Base-by-base conservation (phyloP, 2,888 invertebrate species). In the Chromoteleia sp. region DNA sequence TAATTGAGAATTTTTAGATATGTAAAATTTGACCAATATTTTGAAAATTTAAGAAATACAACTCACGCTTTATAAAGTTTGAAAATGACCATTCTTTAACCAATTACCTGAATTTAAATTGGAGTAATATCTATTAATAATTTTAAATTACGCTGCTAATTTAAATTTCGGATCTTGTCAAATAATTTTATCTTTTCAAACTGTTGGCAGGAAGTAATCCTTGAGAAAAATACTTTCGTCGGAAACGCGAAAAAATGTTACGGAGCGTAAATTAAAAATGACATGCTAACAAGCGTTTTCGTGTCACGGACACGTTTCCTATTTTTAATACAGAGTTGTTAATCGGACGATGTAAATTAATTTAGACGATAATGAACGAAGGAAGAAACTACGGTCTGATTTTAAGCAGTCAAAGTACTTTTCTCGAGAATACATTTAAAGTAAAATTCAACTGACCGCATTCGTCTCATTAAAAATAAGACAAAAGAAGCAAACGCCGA, bases 401-500 rank as follows among this genome's bases (percentile, higher is more conserved):
- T 36, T 54, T 75, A n/a, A 48, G 59, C 48, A 50, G 17, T 58
- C 36, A 41, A 73, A 73, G 67, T 77, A 68, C 15, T 81, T 81
- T 81, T 68, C 76, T 76, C 48, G 25, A 73, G 68, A 65, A 59
- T 39, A 61, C 10, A 41, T 52, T 68, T 45, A 30, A 70, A 76
- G 33, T 12, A 19, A 70, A 77, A 56, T 63, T 61, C 21, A 77
- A 61, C 43, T 36, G 54, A 67, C 59, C 36, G 45, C 39, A 65
- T 63, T 61, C 59, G 71, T 61, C 48, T 70, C 68, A 45, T 63
- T 74, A 73, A 68, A 48, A 58, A 6, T 45, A 83, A 61, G 71
- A 78, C 77, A 79, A 71, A 67, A 75, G 59, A 30, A 79, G 73
- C 71, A 70, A 81, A 50, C 50, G 65, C 75, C 56, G 25, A 25